Conservation (phyloP, 2,797 vertebrate genomes). For the Mus spretus region DNA sequence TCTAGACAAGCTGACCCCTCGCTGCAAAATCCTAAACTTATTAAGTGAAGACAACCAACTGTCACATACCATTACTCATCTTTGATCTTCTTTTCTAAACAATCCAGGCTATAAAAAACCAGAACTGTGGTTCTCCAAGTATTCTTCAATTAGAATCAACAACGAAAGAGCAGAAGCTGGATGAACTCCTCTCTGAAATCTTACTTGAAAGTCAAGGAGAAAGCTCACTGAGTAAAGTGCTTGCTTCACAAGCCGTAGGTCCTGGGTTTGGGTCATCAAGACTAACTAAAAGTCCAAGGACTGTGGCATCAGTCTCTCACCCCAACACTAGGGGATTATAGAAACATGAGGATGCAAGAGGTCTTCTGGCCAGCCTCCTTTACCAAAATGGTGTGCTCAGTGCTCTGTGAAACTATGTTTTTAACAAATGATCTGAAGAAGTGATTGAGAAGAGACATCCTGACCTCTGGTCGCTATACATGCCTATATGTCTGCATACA, state of each 20-base stretch:
- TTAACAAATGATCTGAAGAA: not conserved
- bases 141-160: not conserved
- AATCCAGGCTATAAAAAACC: not conserved
- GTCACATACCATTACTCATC: not conserved
- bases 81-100: conserved; percentile 13
- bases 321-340: no score
- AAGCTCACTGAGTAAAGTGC: not conserved
- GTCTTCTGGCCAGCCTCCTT: not conserved
- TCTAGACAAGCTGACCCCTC: not conserved
- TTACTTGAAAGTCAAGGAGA: not conserved
- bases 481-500: not conserved
- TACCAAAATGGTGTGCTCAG: not conserved
- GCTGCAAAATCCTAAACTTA: not conserved
- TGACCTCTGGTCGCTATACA: not conserved
- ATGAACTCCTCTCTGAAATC: conserved; percentile 2
- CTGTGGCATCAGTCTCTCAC: no score
- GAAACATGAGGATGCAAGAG: not conserved
- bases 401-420: not conserved
- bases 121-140: not conserved
- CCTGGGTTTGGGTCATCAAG: not conserved
- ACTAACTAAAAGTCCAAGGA: not conserved
- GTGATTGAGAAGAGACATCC: not conserved
- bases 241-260: not conserved
- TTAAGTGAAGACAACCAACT: not conserved
- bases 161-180: not conserved